Conservation (phyloP, 1,140 invertebrate species). For the Papilio xuthus region DNA sequence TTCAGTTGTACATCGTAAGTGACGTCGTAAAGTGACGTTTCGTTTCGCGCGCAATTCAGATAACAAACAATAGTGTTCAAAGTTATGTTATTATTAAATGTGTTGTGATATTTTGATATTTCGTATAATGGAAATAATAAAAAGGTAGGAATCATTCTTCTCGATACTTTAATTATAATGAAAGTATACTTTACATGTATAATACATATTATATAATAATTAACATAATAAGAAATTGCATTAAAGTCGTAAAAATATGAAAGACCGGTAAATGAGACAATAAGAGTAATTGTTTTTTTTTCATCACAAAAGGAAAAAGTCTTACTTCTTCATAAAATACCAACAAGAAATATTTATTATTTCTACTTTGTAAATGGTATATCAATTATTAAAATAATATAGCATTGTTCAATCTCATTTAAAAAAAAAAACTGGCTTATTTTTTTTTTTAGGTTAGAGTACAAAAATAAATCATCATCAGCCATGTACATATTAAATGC, state of each 20-base stretch:
- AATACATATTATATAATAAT: too few relatives aligned
- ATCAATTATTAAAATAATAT: too few relatives aligned
- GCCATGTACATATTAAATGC: neutral
- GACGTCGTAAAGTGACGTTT: neutral
- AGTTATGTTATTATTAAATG: neutral
- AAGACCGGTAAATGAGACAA: too few relatives aligned
- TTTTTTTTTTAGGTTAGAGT: too few relatives aligned
- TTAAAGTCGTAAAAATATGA: too few relatives aligned
- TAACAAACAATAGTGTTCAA: constrained; percentile 17
- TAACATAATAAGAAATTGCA: too few relatives aligned
- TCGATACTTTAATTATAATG: too few relatives aligned
- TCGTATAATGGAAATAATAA: constrained; percentile 56
- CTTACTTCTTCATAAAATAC: neutral
- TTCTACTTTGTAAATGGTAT: neutral
- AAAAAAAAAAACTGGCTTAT: too few relatives aligned
- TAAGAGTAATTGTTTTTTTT: too few relatives aligned
- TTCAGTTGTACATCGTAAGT: neutral
- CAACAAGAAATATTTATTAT: neutral
- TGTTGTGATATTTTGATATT: constrained; percentile 48
- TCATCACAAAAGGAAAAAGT: neutral
- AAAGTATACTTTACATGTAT: too few relatives aligned
- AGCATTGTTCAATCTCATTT: too few relatives aligned
- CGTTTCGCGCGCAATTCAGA: constrained; percentile 27
- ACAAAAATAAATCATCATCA: too few relatives aligned
- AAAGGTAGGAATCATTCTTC: constrained; percentile 51